These are phyloP conservation scores for Peromyscus aztecus DNA, from an alignment of 2,797 vertebrate genomes.

Conservation along the genomic window DNA sequence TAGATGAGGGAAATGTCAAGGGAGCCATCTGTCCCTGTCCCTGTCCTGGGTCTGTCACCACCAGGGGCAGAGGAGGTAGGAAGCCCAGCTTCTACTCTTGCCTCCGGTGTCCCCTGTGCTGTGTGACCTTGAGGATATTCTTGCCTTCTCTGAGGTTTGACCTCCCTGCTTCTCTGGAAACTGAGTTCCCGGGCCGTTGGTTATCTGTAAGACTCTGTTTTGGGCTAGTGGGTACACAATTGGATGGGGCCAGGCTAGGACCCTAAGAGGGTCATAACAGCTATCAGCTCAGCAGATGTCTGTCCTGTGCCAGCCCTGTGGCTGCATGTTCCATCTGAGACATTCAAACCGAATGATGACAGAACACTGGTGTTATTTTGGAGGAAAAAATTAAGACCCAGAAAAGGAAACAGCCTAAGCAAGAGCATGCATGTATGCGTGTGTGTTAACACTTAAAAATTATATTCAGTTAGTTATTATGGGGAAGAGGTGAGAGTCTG, in stretches of 20 bases:
- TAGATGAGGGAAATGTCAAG: neutral
- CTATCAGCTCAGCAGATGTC: neutral
- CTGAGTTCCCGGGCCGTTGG: neutral
- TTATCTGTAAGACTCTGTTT: neutral
- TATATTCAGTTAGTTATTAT: neutral
- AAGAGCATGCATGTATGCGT: neutral
- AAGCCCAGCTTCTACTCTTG: neutral
- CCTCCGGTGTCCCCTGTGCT: neutral
- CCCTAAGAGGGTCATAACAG: neutral
- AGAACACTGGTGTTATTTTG: neutral
- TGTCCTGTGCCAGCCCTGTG: neutral
- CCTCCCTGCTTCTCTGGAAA: neutral
- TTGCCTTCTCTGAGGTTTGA: slow-evolving; percentile 16
- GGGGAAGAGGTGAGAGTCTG: neutral
- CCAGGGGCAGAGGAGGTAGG: neutral
- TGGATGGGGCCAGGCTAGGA: neutral
- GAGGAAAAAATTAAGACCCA: neutral
- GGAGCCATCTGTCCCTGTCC: neutral
- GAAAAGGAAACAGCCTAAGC: neutral
- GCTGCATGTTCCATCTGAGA: neutral
- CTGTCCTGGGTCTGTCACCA: neutral
- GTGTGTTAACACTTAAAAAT: neutral
- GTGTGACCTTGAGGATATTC: slow-evolving; percentile 17
- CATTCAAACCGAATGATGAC: neutral
- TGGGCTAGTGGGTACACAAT: neutral